Evolutionary conservation across 2,113 vertebrate genomes (phyloP).

Genomic region (Elephantulus edwardii): DNA sequence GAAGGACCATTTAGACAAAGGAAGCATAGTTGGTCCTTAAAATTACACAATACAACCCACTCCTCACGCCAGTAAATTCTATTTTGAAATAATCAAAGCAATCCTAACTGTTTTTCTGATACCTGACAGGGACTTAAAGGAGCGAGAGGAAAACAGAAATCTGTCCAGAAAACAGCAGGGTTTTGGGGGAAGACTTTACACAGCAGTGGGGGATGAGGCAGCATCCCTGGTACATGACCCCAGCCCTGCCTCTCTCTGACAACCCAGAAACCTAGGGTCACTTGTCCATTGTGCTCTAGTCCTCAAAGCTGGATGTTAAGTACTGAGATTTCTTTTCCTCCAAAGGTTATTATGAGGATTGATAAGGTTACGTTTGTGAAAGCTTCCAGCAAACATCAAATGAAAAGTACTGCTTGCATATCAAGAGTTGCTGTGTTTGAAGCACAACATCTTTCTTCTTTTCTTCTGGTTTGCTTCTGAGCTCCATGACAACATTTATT

Average conservation of each 20-base stretch:
- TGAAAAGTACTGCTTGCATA: neutral
- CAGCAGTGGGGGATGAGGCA: neutral
- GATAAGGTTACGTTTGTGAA: conserved; percentile 56
- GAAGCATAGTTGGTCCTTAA: neutral
- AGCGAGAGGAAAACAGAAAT: neutral
- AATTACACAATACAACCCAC: neutral
- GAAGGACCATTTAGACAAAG: neutral
- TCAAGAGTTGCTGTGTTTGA: conserved; percentile 15
- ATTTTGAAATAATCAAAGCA: neutral
- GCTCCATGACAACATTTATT: neutral
- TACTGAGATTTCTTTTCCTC: conserved; percentile 35
- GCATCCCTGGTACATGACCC: neutral
- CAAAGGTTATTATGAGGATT: conserved; percentile 37
- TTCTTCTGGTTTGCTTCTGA: conserved; percentile 1
- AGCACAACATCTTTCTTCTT: neutral
- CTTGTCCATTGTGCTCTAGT: neutral
- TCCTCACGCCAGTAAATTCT: neutral
- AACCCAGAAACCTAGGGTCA: neutral
- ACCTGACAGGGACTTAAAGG: neutral
- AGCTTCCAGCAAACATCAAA: conserved; percentile 29
- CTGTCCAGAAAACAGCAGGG: neutral
- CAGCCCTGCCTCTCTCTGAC: neutral
- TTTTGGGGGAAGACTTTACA: rapidly evolving
- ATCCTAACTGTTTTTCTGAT: neutral
- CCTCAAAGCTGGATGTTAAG: conserved; percentile 42